Evolutionary conservation across 2,888 invertebrate genomes (phyloP).

Genomic region (Phyto melanocephala): DNA sequence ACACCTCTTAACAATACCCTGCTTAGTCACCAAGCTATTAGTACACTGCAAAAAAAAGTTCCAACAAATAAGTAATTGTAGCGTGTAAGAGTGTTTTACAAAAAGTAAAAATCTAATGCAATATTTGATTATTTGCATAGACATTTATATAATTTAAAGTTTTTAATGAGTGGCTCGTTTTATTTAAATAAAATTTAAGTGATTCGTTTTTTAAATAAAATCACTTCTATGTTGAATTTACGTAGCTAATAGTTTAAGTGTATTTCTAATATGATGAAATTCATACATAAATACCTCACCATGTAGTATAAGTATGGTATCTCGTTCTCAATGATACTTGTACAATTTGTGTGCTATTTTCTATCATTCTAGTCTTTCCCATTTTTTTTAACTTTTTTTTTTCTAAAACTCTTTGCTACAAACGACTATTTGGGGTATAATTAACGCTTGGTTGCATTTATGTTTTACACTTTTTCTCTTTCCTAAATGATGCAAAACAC

Average conservation of each 20-base stretch:
- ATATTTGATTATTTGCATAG: too few species aligned
- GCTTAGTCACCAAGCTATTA: not conserved
- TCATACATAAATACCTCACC: slow-evolving; percentile 16
- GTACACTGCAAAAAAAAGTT: too few species aligned
- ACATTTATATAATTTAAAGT: too few species aligned
- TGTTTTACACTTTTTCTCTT: slow-evolving; percentile 25
- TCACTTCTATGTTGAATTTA: too few species aligned
- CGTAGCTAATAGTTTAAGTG: too few species aligned
- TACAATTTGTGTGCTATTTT: slow-evolving; percentile 31
- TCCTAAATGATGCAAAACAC: slow-evolving; percentile 53
- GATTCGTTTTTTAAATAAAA: too few species aligned
- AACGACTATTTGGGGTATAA: slow-evolving; percentile 61
- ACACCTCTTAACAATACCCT: not conserved
- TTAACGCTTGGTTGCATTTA: slow-evolving; percentile 60
- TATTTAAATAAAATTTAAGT: too few species aligned
- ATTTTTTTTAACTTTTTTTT: not conserved
- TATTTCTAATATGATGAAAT: slow-evolving; percentile 45
- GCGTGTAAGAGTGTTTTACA: too few species aligned
- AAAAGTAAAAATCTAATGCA: too few species aligned
- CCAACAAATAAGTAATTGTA: too few species aligned
- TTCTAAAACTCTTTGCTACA: slow-evolving; percentile 29
- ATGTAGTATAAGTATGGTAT: not conserved
- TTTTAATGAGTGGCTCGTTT: too few species aligned
- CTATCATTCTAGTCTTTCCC: slow-evolving; percentile 38
- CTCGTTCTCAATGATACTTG: slow-evolving; percentile 42